Percentiles rank a stretch among this genome's conserved stretches.
These are phyloP conservation scores for Euura saliciscinereae DNA, from an alignment of 1,140 invertebrate species.

Conservation along the genomic window DNA sequence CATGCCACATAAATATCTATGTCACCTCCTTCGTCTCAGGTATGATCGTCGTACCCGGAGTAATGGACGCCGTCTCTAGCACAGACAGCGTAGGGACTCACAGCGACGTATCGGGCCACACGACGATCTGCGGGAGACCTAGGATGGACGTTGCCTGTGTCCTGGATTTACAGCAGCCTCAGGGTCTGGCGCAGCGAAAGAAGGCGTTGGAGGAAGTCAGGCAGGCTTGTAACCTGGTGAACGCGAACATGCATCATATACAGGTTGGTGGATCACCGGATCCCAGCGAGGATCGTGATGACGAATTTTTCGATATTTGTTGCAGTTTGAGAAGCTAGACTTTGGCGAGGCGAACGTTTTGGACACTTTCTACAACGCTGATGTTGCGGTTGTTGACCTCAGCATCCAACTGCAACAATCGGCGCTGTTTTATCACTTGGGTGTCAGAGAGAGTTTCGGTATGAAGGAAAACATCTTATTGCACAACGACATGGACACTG, in stretches of 20 bases:
- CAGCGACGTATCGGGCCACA: constrained; percentile 72
- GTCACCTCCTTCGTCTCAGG: constrained; percentile 19
- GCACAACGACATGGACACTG: constrained; percentile 88
- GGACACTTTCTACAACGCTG: constrained; percentile 94
- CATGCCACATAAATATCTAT: too few species aligned
- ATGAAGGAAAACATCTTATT: constrained; percentile 98
- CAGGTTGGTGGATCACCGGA: constrained; percentile 64
- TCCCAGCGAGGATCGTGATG: constrained; percentile 15
- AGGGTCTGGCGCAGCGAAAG: constrained; percentile 75
- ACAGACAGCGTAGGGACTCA: constrained; percentile 77
- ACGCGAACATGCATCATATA: constrained; percentile 82
- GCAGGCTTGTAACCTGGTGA: constrained; percentile 77
- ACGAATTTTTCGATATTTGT: constrained; percentile 29
- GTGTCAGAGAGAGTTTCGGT: constrained; percentile 96
- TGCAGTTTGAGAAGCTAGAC: constrained; percentile 85
- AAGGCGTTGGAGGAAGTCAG: constrained; percentile 85
- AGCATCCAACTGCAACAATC: constrained; percentile 89
- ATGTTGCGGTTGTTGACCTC: constrained; percentile 96
- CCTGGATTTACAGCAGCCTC: constrained; percentile 78
- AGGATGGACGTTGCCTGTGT: constrained; percentile 93
- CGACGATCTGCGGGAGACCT: constrained; percentile 65
- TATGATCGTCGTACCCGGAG: constrained; percentile 29
- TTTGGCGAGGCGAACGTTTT: constrained; percentile 85
- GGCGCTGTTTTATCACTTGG: constrained; percentile 94
- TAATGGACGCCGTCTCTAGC: constrained; percentile 48